Conservation (phyloP, 2,113 vertebrate species). For the Todiramphus chloris region DNA sequence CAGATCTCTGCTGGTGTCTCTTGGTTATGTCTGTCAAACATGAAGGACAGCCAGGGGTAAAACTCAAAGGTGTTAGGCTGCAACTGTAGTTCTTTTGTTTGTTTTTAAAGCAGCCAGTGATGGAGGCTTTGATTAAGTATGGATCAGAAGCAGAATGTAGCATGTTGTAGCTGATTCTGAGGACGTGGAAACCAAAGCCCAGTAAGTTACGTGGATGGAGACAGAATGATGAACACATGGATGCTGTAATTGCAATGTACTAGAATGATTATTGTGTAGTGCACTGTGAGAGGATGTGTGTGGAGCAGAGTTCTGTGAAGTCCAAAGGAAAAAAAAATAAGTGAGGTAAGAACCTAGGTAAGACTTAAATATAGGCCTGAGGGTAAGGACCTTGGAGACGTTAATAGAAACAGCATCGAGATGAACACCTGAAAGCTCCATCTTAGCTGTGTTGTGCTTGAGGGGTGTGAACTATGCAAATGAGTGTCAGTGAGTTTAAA, state of each 20-base stretch:
- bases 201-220: not conserved
- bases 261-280: not conserved
- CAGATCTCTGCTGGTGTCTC: not conserved
- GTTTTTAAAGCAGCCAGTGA: not conserved
- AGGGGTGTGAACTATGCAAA: not conserved
- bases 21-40: not conserved
- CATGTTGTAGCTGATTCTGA: not conserved
- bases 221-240: not conserved
- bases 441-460: not conserved
- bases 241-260: rapidly evolving
- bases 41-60: not conserved
- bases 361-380: not conserved
- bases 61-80: not conserved
- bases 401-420: not conserved
- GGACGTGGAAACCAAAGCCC: not conserved
- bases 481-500: not conserved
- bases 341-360: not conserved
- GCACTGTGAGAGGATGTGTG: not conserved
- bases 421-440: not conserved
- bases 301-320: not conserved
- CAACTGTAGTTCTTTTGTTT: not conserved
- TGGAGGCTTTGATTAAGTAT: not conserved
- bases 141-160: not conserved
- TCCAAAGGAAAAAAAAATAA: not conserved
- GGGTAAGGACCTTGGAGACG: not conserved